A percentile compares a stretch with the other conserved stretches of the same genome.
Evolutionary conservation across 2,888 invertebrate species (phyloP).

Genomic region (Prostheceraeus crozeri): DNA sequence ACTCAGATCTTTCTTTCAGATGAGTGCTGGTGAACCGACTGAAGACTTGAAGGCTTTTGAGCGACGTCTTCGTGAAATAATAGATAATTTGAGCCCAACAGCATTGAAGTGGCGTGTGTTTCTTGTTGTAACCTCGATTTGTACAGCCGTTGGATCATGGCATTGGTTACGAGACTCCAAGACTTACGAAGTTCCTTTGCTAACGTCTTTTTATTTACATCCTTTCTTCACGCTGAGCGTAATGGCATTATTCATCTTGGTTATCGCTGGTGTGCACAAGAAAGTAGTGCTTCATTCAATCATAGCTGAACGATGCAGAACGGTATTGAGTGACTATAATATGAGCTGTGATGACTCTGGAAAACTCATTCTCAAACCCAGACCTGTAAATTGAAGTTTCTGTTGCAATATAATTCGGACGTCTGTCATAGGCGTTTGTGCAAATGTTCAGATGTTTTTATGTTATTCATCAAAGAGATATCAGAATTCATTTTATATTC

Average conservation of each 20-base stretch:
- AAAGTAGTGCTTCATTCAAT: slow-evolving; percentile 92
- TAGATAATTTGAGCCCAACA: slow-evolving; percentile 84
- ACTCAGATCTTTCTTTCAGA: background rate
- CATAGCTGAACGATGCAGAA: slow-evolving; percentile 79
- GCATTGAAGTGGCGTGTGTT: slow-evolving; percentile 71
- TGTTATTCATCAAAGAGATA: no score
- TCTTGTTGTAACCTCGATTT: background rate
- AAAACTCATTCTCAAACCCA: slow-evolving; percentile 81
- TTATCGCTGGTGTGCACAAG: slow-evolving; percentile 84
- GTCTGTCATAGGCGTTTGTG: no score
- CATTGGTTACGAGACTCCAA: slow-evolving; percentile 22
- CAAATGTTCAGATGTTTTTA: no score
- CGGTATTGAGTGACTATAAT: slow-evolving; percentile 84
- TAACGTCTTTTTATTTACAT: slow-evolving; percentile 62
- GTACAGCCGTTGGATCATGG: background rate
- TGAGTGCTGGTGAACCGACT: slow-evolving; percentile 6
- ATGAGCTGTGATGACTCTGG: slow-evolving; percentile 97
- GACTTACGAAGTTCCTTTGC: slow-evolving; percentile 26
- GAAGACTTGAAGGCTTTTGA: slow-evolving; percentile 92
- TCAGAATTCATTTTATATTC: no score
- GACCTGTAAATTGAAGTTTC: slow-evolving; percentile 64
- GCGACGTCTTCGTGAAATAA: slow-evolving; percentile 88
- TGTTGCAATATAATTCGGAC: slow-evolving; percentile 30
- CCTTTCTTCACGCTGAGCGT: slow-evolving; percentile 80
- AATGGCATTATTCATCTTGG: slow-evolving; percentile 67